Evolutionary conservation across 1,140 invertebrate genomes (phyloP).

Genomic region (Zophobas morio): DNA sequence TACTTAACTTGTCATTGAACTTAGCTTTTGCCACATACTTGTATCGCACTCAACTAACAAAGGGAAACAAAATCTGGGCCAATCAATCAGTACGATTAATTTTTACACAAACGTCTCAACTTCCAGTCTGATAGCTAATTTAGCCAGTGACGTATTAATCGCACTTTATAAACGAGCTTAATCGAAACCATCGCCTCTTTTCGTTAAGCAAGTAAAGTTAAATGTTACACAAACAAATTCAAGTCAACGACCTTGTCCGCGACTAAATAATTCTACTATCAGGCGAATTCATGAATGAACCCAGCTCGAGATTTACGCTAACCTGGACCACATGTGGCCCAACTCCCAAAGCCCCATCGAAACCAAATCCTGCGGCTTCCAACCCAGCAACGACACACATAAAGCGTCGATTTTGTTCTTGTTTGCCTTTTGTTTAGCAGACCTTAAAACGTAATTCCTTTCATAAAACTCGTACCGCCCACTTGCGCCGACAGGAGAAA

Average conservation of each 20-base stretch:
- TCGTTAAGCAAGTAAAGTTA: constrained; percentile 25
- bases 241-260: constrained; percentile 32
- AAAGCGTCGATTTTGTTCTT: not conserved
- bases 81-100: too few relatives aligned
- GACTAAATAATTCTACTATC: constrained; percentile 18
- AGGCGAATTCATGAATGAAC: constrained; percentile 31
- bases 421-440: constrained; percentile 30
- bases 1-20: too few relatives aligned
- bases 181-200: constrained; percentile 19
- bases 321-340: constrained; percentile 16
- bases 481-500: constrained; percentile 25
- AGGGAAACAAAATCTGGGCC: too few relatives aligned
- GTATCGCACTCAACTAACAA: too few relatives aligned
- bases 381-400: not conserved
- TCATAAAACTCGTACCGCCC: constrained; percentile 33
- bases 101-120: too few relatives aligned
- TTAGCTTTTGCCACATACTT: too few relatives aligned
- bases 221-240: constrained; percentile 25
- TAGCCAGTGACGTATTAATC: constrained; percentile 7
- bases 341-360: not conserved
- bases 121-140: constrained; percentile 2
- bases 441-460: constrained; percentile 39
- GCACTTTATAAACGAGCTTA: constrained; percentile 21
- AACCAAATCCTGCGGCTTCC: too few relatives aligned
- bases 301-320: too few relatives aligned